A percentile compares a stretch with the other conserved stretches of the same genome.
Evolutionary conservation across 92 coral and sea anemone species (phyloP).

Genomic region (Blastomussa wellsi): DNA sequence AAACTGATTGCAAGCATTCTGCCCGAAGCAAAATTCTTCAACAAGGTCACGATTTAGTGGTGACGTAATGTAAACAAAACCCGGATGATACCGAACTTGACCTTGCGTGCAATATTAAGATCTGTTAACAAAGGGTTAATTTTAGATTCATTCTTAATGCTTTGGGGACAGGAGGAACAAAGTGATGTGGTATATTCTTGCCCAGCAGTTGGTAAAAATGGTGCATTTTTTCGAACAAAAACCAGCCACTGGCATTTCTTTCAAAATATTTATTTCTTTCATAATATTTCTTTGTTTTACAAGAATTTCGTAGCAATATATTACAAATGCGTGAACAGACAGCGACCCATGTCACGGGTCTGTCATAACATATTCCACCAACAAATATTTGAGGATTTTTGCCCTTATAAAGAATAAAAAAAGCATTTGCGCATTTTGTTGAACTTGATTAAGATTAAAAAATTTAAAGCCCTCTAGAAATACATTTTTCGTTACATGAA

Average conservation of each 20-base stretch:
- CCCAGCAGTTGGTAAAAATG: neutral
- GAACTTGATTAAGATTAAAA: neutral
- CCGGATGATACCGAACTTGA: conserved; percentile 32
- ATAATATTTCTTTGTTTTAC: neutral
- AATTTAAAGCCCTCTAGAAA: neutral
- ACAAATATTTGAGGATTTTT: conserved; percentile 8
- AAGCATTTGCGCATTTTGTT: neutral
- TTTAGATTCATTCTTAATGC: conserved; percentile 18
- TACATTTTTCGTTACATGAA: neutral
- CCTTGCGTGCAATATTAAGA: neutral
- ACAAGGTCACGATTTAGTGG: neutral
- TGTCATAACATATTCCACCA: conserved; percentile 7
- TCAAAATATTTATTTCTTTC: conserved; percentile 10
- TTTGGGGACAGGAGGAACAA: neutral
- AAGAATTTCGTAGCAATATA: conserved; percentile 15
- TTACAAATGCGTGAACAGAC: neutral
- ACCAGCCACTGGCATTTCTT: neutral
- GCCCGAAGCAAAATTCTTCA: neutral
- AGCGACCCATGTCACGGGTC: neutral
- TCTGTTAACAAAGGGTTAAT: neutral
- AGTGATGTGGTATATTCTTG: neutral
- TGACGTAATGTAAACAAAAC: conserved; percentile 36
- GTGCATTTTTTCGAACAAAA: neutral
- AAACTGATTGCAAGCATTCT: neutral
- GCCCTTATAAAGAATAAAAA: neutral